A percentile compares a stretch with the other conserved stretches of the same genome.
Conservation (phyloP, 2,888 invertebrate species). For the Parascotia fuliginaria region DNA sequence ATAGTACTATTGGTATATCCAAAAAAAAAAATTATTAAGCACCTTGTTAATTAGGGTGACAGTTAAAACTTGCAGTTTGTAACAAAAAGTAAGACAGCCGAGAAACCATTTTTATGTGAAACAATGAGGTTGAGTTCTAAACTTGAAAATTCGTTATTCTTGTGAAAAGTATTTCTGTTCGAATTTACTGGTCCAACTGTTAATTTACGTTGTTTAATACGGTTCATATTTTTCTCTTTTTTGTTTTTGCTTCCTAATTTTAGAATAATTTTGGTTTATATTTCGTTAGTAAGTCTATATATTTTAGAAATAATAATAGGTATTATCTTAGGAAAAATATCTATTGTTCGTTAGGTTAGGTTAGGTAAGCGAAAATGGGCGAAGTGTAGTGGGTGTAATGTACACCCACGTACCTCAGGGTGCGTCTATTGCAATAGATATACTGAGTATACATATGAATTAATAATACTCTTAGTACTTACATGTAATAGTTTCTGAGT, state of each 20-base stretch:
- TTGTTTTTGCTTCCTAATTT: not conserved
- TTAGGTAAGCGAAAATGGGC: too few relatives aligned
- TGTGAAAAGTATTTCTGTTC: constrained; percentile 25
- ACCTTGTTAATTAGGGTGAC: constrained; percentile 13
- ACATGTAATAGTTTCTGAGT: too few relatives aligned
- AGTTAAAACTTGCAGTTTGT: constrained; percentile 15
- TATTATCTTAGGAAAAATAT: too few relatives aligned
- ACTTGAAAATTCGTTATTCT: constrained; percentile 38
- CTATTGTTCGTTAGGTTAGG: too few relatives aligned
- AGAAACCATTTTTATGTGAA: constrained; percentile 21
- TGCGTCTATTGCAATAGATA: too few relatives aligned
- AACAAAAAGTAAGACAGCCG: constrained; percentile 14
- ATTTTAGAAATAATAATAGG: too few relatives aligned
- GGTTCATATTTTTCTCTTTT: not conserved
- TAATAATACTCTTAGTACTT: too few relatives aligned
- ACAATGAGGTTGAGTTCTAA: constrained; percentile 31
- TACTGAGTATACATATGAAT: too few relatives aligned
- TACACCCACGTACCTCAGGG: too few relatives aligned
- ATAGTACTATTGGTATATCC: not conserved
- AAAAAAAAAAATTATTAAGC: not conserved
- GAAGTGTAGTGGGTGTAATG: too few relatives aligned
- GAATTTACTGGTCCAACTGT: constrained; percentile 34
- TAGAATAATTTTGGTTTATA: too few relatives aligned
- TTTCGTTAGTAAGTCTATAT: too few relatives aligned
- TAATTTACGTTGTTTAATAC: constrained; percentile 33